These are phyloP conservation scores for Danio jaintianensis DNA, from an alignment of 2,797 vertebrate genomes.

Conservation along the genomic window DNA sequence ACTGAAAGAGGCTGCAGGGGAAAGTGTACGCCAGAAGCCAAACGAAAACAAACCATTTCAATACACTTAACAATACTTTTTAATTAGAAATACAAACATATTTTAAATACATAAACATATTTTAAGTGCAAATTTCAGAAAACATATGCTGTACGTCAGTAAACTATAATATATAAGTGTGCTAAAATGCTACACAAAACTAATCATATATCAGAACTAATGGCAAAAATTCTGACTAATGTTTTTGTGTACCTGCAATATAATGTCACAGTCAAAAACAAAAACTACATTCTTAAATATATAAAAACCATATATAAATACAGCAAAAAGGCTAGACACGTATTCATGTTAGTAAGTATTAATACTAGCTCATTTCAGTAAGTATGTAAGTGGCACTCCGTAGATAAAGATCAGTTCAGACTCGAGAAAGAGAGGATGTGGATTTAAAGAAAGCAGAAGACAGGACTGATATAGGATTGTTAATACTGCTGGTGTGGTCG, in stretches of 20 bases:
- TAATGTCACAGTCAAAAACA: background rate
- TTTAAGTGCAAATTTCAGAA: slow-evolving; percentile 8
- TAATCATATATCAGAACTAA: slow-evolving; percentile 4
- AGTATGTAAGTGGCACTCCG: slow-evolving; percentile 21
- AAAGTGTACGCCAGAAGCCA: background rate
- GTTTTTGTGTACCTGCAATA: background rate
- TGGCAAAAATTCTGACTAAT: background rate
- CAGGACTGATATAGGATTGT: slow-evolving; percentile 3
- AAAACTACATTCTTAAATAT: slow-evolving; percentile 6
- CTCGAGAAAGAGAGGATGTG: slow-evolving; percentile 5
- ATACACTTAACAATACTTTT: background rate
- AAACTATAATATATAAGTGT: background rate
- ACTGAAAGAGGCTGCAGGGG: no score
- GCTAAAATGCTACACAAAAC: slow-evolving; percentile 29
- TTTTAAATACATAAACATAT: slow-evolving; percentile 6
- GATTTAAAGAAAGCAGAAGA: slow-evolving; percentile 3
- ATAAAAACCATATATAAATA: slow-evolving; percentile 31
- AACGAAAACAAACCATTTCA: background rate
- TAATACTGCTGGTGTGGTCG: background rate
- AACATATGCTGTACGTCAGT: background rate
- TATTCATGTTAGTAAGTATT: slow-evolving; percentile 16
- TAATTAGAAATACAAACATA: slow-evolving; percentile 2
- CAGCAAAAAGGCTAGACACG: slow-evolving; percentile 28
- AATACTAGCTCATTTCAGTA: slow-evolving; percentile 14
- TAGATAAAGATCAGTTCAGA: slow-evolving; percentile 29